These are phyloP conservation scores for Halocaridina rubra DNA, from an alignment of 2,888 invertebrate species.

Conservation along the genomic window DNA sequence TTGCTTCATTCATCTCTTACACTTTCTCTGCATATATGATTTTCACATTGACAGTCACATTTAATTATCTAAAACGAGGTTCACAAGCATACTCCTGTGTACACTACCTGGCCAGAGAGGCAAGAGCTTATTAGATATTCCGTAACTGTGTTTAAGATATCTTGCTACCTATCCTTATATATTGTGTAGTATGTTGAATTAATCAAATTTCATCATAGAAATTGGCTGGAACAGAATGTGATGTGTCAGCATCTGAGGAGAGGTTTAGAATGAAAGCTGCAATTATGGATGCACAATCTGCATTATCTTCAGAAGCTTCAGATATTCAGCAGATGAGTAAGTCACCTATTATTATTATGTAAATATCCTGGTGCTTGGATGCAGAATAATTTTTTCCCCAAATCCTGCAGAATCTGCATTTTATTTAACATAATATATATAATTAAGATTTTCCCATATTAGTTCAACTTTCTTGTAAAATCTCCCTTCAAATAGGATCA, in stretches of 20 bases:
- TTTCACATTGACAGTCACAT: neutral
- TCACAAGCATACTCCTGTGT: too few species aligned
- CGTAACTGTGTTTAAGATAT: too few species aligned
- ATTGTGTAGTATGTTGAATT: too few species aligned
- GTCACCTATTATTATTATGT: neutral
- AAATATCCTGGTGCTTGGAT: neutral
- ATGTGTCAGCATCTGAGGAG: neutral
- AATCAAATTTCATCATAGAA: too few species aligned
- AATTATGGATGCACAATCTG: constrained; percentile 15
- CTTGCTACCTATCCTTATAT: too few species aligned
- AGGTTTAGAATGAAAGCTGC: constrained; percentile 14
- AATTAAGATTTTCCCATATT: too few species aligned
- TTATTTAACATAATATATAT: neutral
- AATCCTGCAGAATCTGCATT: neutral
- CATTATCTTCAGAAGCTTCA: neutral
- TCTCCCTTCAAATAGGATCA: too few species aligned
- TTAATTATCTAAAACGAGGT: neutral
- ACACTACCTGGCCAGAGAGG: too few species aligned
- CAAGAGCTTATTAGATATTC: too few species aligned
- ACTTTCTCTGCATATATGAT: neutral
- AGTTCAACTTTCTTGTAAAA: too few species aligned
- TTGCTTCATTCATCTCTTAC: neutral
- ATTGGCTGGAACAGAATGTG: neutral
- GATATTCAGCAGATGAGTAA: constrained; percentile 28
- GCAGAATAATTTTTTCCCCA: neutral